These are phyloP conservation scores for Brachyptera putata DNA, from an alignment of 2,888 invertebrate genomes.

Conservation along the genomic window DNA sequence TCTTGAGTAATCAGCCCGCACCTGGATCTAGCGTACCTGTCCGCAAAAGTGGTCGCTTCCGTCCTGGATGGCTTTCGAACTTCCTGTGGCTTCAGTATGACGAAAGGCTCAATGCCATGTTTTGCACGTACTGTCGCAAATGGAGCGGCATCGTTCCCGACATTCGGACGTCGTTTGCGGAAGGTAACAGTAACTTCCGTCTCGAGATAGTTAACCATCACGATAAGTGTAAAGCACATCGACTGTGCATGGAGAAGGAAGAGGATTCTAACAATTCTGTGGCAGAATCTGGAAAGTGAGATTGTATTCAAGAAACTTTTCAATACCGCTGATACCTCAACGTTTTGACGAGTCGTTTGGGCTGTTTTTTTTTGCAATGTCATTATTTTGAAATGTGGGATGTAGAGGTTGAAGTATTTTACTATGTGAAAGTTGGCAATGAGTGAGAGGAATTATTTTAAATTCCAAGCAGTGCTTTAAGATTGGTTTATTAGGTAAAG, in stretches of 20 bases:
- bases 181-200: constrained; percentile 70
- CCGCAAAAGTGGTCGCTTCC: constrained; percentile 63
- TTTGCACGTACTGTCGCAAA: constrained; percentile 66
- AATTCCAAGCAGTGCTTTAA: too few relatives aligned
- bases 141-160: constrained; percentile 67
- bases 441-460: too few relatives aligned
- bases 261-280: constrained; percentile 37
- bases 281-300: background rate
- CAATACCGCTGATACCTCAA: background rate
- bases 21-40: constrained; percentile 28
- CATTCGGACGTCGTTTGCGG: constrained; percentile 73
- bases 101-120: constrained; percentile 63
- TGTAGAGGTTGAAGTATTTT: too few relatives aligned
- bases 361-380: background rate
- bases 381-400: too few relatives aligned
- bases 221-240: constrained; percentile 72
- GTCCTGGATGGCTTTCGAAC: constrained; percentile 61
- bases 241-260: constrained; percentile 57
- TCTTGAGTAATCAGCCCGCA: constrained; percentile 22
- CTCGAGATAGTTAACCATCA: constrained; percentile 75
- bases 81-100: constrained; percentile 73
- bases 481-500: too few relatives aligned
- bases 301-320: background rate
- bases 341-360: background rate
- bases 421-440: too few relatives aligned